phyloP scores from a whole-genome alignment of 2,888 invertebrate genomes.

The Melinopterus prodromus region DNA sequence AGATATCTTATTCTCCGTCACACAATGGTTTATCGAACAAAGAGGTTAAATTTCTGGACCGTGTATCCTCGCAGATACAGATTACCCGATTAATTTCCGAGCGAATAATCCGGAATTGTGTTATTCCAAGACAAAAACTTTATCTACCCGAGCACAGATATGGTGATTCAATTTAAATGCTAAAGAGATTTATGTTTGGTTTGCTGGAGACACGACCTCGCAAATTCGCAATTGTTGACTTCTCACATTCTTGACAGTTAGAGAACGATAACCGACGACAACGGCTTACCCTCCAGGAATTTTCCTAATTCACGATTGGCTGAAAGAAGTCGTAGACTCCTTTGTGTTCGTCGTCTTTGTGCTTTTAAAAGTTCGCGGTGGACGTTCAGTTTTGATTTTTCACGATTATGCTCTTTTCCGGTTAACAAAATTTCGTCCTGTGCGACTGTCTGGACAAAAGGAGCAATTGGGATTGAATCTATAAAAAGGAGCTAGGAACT shows the following conservation, averaged over 20 bases:
- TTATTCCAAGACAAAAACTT: constrained; percentile 38
- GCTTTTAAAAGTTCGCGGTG: background rate
- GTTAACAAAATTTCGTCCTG: background rate
- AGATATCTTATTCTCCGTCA: background rate
- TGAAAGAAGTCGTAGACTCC: constrained; percentile 4
- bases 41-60: constrained; percentile 24
- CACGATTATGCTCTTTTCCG: background rate
- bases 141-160: constrained; percentile 12
- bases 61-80: constrained; percentile 30
- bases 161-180: constrained; percentile 25
- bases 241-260: constrained; percentile 17
- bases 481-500: background rate
- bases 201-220: constrained; percentile 15
- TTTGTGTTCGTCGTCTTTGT: background rate
- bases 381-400: background rate
- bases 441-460: background rate
- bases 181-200: constrained; percentile 24
- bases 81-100: constrained; percentile 39
- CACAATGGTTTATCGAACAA: constrained; percentile 12
- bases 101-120: constrained; percentile 39
- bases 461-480: background rate
- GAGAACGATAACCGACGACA: constrained; percentile 7
- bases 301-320: background rate
- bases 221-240: constrained; percentile 16
- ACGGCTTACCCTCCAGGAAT: background rate